Evolutionary conservation across 2,888 invertebrate genomes (phyloP).

Genomic region (Tipula confusa): DNA sequence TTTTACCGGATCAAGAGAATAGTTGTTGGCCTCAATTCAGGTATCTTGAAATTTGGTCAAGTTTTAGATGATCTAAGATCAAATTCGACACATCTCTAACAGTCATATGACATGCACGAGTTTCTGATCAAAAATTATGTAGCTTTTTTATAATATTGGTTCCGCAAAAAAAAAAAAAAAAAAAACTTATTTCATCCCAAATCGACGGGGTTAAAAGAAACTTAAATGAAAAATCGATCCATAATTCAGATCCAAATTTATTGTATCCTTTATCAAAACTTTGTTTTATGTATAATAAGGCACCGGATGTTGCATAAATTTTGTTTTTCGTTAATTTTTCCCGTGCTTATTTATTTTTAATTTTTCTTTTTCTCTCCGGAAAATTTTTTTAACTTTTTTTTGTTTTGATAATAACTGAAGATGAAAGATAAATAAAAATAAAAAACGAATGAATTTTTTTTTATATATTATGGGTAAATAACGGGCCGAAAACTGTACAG

Average conservation of each 20-base stretch:
- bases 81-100: no score
- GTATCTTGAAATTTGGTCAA: no score
- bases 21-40: no score
- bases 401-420: neutral
- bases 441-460: neutral
- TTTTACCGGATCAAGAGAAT: no score
- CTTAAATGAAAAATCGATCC: neutral
- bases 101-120: no score
- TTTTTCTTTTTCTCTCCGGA: neutral
- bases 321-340: neutral
- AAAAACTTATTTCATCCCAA: neutral
- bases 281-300: neutral
- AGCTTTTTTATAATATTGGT: no score
- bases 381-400: neutral
- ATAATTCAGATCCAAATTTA: neutral
- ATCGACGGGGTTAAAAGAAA: no score
- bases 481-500: neutral
- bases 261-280: neutral
- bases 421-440: conserved; percentile 15
- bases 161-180: no score
- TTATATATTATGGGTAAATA: neutral
- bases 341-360: neutral
- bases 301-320: neutral
- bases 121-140: no score
- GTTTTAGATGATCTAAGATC: no score